These are phyloP conservation scores for Xiphophorus hellerii DNA, from an alignment of 2,113 vertebrate species.

Conservation along the genomic window DNA sequence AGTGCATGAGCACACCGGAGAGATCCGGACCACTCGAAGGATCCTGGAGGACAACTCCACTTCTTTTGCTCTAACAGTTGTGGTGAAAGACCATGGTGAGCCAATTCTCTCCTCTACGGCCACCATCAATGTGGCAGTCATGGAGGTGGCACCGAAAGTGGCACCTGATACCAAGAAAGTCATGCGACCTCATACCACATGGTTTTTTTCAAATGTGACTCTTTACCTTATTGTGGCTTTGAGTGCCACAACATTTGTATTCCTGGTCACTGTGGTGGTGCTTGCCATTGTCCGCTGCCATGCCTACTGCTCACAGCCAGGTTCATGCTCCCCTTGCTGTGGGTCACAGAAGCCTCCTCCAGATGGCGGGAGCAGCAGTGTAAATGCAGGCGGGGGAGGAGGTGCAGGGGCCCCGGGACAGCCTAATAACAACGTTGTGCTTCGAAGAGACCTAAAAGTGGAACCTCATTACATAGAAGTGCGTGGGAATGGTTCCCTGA, in stretches of 20 bases:
- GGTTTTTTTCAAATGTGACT: conserved; percentile 90
- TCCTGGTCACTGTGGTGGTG: conserved; percentile 92
- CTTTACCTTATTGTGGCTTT: conserved; percentile 96
- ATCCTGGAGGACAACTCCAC: conserved; percentile 88
- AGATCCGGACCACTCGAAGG: conserved; percentile 92
- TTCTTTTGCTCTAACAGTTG: conserved; percentile 88
- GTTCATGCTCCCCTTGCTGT: conserved; percentile 89
- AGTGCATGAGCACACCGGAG: conserved; percentile 92
- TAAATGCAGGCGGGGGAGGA: conserved; percentile 59
- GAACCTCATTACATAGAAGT: conserved; percentile 98
- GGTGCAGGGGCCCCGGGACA: conserved; percentile 75
- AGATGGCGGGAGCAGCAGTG: conserved; percentile 83
- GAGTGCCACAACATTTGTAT: conserved; percentile 93
- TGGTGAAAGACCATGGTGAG: conserved; percentile 92
- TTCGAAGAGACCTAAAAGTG: conserved; percentile 90
- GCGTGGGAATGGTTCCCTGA: conserved; percentile 94
- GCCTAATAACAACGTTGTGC: conserved; percentile 91
- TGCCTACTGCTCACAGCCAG: conserved; percentile 84
- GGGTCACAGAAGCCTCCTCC: conserved; percentile 86
- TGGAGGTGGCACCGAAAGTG: conserved; percentile 90
- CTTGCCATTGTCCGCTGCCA: conserved; percentile 91
- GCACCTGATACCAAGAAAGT: conserved; percentile 89
- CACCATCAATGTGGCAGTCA: conserved; percentile 89
- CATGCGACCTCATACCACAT: conserved; percentile 80
- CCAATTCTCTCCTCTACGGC: conserved; percentile 89